Conservation (phyloP, 2,113 vertebrate genomes). For the Dromas ardeola region DNA sequence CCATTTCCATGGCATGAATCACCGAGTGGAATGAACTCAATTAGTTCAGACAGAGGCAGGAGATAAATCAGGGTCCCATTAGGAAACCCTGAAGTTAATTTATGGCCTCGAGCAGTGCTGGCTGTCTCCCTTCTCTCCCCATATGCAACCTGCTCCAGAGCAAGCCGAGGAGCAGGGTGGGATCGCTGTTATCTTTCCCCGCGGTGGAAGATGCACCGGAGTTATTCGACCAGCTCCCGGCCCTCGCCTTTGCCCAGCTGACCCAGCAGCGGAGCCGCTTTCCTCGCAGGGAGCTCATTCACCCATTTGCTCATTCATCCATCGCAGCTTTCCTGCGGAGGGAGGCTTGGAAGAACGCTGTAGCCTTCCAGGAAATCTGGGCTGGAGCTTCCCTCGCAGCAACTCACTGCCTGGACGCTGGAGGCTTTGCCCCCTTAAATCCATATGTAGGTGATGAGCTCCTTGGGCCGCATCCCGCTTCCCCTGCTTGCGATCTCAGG, state of each 20-base stretch:
- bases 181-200: neutral
- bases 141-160: neutral
- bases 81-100: conserved; percentile 57
- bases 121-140: neutral
- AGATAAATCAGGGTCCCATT: conserved; percentile 81
- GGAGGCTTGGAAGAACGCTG: neutral
- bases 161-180: neutral
- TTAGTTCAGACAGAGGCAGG: conserved; percentile 75
- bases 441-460: rapidly evolving
- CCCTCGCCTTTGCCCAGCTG: neutral
- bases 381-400: neutral
- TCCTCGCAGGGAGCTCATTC: neutral
- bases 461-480: neutral
- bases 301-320: neutral
- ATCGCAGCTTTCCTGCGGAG: rapidly evolving
- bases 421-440: neutral
- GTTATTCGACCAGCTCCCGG: neutral
- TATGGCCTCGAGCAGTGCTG: neutral
- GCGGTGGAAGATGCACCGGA: neutral
- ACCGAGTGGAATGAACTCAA: conserved; percentile 73
- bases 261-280: neutral
- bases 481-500: rapidly evolving
- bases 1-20: conserved; percentile 79
- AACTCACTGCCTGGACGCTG: neutral
- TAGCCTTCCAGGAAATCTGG: neutral